These are phyloP conservation scores for Momotus momota DNA, from an alignment of 2,797 vertebrate species.

Conservation along the genomic window DNA sequence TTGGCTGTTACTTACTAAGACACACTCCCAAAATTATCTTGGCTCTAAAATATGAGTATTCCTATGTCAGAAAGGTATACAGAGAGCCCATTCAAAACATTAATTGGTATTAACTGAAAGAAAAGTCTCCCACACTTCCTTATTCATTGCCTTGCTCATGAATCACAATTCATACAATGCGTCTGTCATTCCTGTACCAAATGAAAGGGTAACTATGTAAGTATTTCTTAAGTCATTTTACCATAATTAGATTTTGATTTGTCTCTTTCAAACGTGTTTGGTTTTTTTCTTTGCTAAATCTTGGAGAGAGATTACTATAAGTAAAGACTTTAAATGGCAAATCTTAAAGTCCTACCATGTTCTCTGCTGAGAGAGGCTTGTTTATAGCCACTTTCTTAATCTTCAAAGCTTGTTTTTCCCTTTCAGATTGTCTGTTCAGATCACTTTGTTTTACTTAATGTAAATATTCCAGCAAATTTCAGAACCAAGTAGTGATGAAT, in stretches of 20 bases:
- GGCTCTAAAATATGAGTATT: background rate
- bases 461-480: constrained; percentile 49
- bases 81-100: constrained; percentile 15
- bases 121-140: background rate
- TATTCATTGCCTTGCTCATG: background rate
- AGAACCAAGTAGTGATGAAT: constrained; percentile 29
- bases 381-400: background rate
- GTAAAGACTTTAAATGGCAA: background rate
- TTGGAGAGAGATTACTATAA: background rate
- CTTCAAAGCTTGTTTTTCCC: background rate
- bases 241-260: constrained; percentile 51
- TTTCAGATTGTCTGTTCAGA: background rate
- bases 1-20: background rate
- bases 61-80: background rate
- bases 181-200: background rate
- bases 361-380: background rate
- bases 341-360: background rate
- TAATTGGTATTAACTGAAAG: constrained; percentile 22
- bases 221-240: constrained; percentile 54
- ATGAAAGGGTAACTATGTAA: background rate
- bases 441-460: constrained; percentile 47
- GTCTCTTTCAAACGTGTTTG: constrained; percentile 16
- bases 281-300: background rate
- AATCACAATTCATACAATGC: background rate
- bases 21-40: background rate